Conservation (phyloP, 2,797 vertebrate species). For the Champsocephalus gunnari region DNA sequence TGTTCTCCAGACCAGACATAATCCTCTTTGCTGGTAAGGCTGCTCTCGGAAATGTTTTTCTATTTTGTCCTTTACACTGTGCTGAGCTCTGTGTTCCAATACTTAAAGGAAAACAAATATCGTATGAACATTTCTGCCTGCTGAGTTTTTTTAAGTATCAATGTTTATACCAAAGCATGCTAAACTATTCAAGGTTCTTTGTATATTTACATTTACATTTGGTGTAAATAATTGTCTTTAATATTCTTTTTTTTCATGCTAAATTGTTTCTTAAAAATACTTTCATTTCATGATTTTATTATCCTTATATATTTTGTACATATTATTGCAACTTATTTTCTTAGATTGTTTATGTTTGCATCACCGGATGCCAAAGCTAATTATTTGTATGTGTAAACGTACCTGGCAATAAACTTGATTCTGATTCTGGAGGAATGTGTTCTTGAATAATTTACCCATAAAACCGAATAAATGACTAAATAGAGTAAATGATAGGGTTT, state of each 20-base stretch:
- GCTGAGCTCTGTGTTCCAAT: background rate
- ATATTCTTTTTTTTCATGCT: no score
- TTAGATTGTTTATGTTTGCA: no score
- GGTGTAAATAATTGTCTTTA: no score
- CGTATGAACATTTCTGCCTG: constrained; percentile 1
- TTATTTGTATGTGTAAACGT: no score
- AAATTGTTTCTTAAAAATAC: no score
- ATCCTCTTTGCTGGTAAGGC: constrained; percentile 63
- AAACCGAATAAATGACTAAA: background rate
- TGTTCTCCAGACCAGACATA: constrained; percentile 37
- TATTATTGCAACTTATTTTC: no score
- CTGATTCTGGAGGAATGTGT: background rate
- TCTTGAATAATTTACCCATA: constrained; percentile 20
- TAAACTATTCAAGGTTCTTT: no score
- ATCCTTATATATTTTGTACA: no score
- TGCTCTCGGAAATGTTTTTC: constrained; percentile 34
- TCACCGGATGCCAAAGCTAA: no score
- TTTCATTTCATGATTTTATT: no score
- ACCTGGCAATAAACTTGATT: no score
- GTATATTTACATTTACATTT: no score
- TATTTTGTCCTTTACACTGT: constrained; percentile 26
- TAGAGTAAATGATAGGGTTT: background rate
- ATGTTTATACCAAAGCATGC: background rate
- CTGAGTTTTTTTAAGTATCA: constrained; percentile 41
- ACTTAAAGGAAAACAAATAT: background rate